phyloP scores from a whole-genome alignment of 2,797 vertebrate genomes.

The Lacerta agilis region DNA sequence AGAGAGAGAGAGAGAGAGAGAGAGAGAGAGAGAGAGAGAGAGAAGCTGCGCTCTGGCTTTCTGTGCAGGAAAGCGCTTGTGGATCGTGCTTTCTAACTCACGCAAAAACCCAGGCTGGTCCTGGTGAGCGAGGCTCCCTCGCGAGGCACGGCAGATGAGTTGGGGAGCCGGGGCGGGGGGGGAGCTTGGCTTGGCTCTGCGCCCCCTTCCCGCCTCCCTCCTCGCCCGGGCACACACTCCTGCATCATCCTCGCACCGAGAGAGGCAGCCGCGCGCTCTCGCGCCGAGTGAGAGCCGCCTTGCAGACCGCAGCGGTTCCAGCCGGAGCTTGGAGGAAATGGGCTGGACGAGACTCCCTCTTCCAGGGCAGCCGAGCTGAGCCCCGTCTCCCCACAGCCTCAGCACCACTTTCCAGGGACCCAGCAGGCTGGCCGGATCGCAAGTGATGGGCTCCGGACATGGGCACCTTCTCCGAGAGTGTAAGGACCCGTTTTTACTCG shows the following conservation, averaged over 20 bases:
- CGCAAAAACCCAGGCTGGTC: too few relatives aligned
- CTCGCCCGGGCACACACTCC: background rate
- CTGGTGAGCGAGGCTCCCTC: background rate
- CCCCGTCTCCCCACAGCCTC: background rate
- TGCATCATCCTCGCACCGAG: background rate
- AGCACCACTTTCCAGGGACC: background rate
- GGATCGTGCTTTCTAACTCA: background rate
- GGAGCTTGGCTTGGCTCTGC: background rate
- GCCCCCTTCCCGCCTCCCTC: background rate
- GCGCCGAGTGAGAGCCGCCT: background rate
- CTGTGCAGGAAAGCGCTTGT: too few relatives aligned
- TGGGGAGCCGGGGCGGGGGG: too few relatives aligned
- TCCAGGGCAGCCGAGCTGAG: background rate
- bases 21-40: too few relatives aligned
- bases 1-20: too few relatives aligned
- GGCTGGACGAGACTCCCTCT: background rate
- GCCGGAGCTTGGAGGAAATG: background rate
- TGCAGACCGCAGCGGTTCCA: background rate
- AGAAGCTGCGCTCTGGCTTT: too few relatives aligned
- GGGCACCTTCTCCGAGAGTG: background rate
- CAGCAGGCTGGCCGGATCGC: background rate
- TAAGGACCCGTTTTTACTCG: background rate
- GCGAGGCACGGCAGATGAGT: background rate
- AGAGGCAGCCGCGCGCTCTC: background rate
- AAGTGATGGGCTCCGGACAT: conserved; percentile 2